Evolutionary conservation across 1,140 invertebrate species (phyloP), one percentile per base, ranked within the genome.

Genomic region (Zaprionus camerounensis): DNA sequence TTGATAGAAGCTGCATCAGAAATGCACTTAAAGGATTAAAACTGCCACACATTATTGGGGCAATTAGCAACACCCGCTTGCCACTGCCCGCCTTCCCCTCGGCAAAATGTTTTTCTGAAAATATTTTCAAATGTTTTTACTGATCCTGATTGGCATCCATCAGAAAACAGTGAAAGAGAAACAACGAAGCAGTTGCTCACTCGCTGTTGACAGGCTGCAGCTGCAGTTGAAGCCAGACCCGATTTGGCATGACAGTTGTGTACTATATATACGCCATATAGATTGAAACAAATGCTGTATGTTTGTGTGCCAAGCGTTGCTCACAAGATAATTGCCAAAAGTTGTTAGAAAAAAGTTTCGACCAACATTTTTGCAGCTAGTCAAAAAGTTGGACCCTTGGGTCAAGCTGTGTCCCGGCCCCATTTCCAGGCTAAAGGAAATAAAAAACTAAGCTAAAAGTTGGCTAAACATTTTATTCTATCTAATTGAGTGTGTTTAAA

Each of bases 401-500:
- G 84, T 88, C 85, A 90, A 88, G 85, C 81, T 90, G 81, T 88
- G 85, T 78, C 75, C 71, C 81, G 85, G 49, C 61, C 73, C 73
- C 28, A 38, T 57, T 24, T 38, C 7, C 41, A 11, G 41, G 41
- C 41, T n/a, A 41, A 46, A 62, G 41, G 51, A 59, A 61, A 41
- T 55, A 69, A 83, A 63, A 73, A 80, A 63, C 41, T 3, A 31
- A 17, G 6, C n/a, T 6, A 13, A 76, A 88, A 90, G 84, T 88
- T 88, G 74, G 78, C 85, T 90, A 90, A 84, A 88, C 84, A 88
- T 88, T 88, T 88, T 84, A 88, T 88, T 84, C 80, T 88, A 88
- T 88, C 84, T 90, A 84, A 88, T 88, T 88, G 85, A 88, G 84
- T 90, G 84, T 88, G 84, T 90, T 88, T 90, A 88, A 90, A 88